phyloP scores from a whole-genome alignment of 2,113 vertebrate species.

The Boleophthalmus pectinirostris region DNA sequence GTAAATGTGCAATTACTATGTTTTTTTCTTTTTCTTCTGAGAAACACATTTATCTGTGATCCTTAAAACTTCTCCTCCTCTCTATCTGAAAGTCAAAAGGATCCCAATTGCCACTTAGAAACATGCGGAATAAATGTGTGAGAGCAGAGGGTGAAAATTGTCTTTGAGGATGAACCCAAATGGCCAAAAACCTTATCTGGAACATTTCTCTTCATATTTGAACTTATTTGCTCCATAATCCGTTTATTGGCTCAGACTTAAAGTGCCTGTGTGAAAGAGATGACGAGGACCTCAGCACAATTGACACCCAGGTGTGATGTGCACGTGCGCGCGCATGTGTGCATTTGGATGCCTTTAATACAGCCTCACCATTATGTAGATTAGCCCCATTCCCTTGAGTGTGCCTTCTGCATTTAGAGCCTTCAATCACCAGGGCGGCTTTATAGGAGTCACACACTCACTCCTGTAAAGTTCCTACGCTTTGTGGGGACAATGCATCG shows the following conservation, averaged over 20 bases:
- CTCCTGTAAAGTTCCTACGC: neutral
- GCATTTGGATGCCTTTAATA: conserved; percentile 45
- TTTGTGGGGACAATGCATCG: neutral
- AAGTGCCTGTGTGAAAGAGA: conserved; percentile 12
- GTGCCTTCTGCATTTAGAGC: conserved; percentile 63
- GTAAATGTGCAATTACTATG: neutral
- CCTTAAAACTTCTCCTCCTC: neutral
- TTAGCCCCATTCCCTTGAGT: conserved; percentile 70
- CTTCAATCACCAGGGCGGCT: conserved; percentile 65
- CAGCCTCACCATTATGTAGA: conserved; percentile 68
- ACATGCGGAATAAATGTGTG: neutral
- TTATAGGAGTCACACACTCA: conserved; percentile 38
- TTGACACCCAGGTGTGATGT: conserved; percentile 21
- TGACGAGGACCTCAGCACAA: conserved; percentile 15
- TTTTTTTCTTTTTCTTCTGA: neutral
- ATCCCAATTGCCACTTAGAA: neutral
- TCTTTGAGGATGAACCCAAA: neutral
- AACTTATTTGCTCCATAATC: neutral
- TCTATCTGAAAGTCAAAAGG: neutral
- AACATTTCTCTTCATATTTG: neutral
- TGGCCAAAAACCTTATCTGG: neutral
- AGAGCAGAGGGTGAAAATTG: neutral
- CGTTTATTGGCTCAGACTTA: conserved; percentile 8
- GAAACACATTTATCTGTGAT: conserved; percentile 1
- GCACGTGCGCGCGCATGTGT: conserved; percentile 9